Evolutionary conservation across 92 coral and sea anemone genomes (phyloP).

Genomic region (Palythoa grandis): DNA sequence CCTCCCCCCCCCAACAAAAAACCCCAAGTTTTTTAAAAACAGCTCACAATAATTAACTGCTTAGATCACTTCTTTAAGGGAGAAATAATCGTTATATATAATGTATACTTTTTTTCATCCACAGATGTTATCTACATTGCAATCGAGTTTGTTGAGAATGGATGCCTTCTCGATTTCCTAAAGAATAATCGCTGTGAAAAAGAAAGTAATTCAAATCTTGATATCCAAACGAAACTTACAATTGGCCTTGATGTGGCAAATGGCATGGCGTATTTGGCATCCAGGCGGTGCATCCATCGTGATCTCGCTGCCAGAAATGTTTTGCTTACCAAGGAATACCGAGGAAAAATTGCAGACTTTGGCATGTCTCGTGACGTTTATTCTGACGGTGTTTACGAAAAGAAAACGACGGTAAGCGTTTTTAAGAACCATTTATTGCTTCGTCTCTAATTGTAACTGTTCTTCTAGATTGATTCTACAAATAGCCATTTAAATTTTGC

Average conservation of each 20-base stretch:
- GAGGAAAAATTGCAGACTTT: slow-evolving; percentile 86
- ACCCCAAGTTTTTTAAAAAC: no score
- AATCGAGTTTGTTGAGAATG: slow-evolving; percentile 78
- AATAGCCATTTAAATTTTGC: no score
- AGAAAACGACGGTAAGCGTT: slow-evolving; percentile 67
- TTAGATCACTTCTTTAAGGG: no score
- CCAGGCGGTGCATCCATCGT: slow-evolving; percentile 77
- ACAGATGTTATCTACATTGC: slow-evolving; percentile 67
- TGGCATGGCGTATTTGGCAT: slow-evolving; percentile 70
- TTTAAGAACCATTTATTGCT: no score
- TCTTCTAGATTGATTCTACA: no score
- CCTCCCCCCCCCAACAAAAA: no score
- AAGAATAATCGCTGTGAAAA: slow-evolving; percentile 40
- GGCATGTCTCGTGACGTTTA: slow-evolving; percentile 92
- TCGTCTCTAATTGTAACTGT: no score
- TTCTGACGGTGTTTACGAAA: slow-evolving; percentile 77
- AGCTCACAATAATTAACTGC: no score
- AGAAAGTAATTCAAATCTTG: slow-evolving; percentile 22
- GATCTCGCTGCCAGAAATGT: slow-evolving; percentile 91
- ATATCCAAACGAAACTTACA: slow-evolving; percentile 44
- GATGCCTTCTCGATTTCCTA: slow-evolving; percentile 68
- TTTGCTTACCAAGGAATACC: slow-evolving; percentile 61
- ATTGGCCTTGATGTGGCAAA: slow-evolving; percentile 71
- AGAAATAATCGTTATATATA: no score
- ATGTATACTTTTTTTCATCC: neutral